These are phyloP conservation scores for Helicolenus hilgendorfi DNA, from an alignment of 2,797 vertebrate genomes.

Conservation along the genomic window DNA sequence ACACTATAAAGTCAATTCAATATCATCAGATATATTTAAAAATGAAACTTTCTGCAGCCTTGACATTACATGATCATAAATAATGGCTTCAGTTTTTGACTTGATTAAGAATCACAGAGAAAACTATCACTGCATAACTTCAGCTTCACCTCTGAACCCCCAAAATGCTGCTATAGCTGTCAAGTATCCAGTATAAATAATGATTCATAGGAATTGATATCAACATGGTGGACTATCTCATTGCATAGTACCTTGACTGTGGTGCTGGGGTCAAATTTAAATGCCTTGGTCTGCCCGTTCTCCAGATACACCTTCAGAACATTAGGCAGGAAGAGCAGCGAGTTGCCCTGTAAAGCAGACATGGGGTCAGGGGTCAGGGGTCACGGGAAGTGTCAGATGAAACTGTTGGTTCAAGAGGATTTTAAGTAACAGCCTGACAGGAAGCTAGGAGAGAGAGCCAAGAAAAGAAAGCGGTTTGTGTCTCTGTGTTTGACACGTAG, in stretches of 20 bases:
- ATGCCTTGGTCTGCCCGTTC: conserved; percentile 99
- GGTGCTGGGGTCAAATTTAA: conserved; percentile 96
- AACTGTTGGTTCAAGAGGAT: not conserved
- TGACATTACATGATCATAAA: not conserved
- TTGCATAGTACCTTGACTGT: conserved; percentile 94
- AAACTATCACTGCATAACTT: not conserved
- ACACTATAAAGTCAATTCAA: not conserved
- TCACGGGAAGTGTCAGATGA: conserved; percentile 16
- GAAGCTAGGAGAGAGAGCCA: not conserved
- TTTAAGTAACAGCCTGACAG: not conserved
- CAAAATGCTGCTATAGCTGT: not conserved
- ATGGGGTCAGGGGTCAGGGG: conserved; percentile 34
- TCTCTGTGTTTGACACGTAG: not conserved
- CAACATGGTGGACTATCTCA: not conserved
- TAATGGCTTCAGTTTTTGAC: not conserved
- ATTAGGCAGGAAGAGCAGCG: conserved; percentile 97
- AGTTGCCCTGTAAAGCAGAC: conserved; percentile 92
- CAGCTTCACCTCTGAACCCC: not conserved
- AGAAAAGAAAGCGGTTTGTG: not conserved
- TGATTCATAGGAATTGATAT: not conserved
- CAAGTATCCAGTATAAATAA: not conserved
- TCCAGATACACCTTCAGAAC: conserved; percentile 98
- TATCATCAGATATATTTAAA: not conserved
- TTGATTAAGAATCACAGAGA: not conserved
- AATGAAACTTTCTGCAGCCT: not conserved